Conservation (phyloP, 2,797 vertebrate genomes). For the Pipistrellus pygmaeus region DNA sequence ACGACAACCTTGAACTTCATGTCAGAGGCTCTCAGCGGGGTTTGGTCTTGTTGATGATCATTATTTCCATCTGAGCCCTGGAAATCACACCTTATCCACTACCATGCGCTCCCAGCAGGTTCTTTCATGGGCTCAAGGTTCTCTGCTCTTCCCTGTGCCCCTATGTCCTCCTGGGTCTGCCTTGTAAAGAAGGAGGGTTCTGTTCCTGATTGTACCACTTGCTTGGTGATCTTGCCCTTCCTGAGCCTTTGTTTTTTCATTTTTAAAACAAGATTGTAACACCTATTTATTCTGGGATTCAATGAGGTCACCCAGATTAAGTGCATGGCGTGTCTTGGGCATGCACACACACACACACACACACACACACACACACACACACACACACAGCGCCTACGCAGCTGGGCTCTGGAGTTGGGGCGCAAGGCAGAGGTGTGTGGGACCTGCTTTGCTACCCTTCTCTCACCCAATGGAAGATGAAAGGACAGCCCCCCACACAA, state of each 20-base stretch:
- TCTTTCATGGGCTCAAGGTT: not conserved
- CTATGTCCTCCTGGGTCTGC: not conserved
- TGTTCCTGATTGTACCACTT: not conserved
- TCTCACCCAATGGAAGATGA: slow-evolving; percentile 78
- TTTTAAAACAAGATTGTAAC: not conserved
- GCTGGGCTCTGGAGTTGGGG: not conserved
- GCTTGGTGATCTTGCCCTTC: not conserved
- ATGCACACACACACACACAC: not conserved
- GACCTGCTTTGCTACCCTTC: slow-evolving; percentile 63
- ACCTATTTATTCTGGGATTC: not conserved
- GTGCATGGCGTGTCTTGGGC: not conserved
- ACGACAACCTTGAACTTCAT: slow-evolving; percentile 89
- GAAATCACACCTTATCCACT: not conserved
- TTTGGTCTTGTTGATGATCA: slow-evolving; percentile 23
- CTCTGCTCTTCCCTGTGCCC: not conserved
- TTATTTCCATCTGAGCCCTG: not conserved
- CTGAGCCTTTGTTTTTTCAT: slow-evolving; percentile 42
- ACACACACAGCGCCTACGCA: no score
- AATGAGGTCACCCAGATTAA: not conserved
- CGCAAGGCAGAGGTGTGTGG: slow-evolving; percentile 54
- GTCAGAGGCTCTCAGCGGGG: slow-evolving; percentile 77
- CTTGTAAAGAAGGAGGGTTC: not conserved
- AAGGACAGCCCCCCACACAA: slow-evolving; percentile 35
- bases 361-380: not conserved
- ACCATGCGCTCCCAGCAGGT: not conserved